A percentile compares a stretch with the other conserved stretches of the same genome.
phyloP scores from a whole-genome alignment of 2,113 vertebrate species.

The Lophochroa leadbeateri region DNA sequence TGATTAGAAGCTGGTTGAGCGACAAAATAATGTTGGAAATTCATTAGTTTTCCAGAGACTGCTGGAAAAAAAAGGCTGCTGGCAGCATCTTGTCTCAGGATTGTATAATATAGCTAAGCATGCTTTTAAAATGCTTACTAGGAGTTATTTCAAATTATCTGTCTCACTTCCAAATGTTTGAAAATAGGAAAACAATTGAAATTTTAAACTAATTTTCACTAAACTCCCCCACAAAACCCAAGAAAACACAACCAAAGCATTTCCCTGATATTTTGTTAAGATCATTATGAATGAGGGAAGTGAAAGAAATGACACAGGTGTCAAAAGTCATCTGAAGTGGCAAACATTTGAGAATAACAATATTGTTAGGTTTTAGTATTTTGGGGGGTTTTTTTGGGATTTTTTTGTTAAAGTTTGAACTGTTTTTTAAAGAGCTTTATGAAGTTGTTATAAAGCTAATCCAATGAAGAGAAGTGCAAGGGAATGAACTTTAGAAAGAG shows the following conservation, averaged over 20 bases:
- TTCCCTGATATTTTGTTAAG: fast-evolving
- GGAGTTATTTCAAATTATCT: neutral
- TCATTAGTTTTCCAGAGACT: neutral
- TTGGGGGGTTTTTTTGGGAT: neutral
- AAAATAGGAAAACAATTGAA: neutral
- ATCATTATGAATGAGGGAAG: neutral
- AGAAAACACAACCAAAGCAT: neutral
- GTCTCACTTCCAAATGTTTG: neutral
- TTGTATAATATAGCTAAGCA: neutral
- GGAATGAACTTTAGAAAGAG: neutral
- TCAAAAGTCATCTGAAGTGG: neutral
- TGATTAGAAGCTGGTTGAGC: neutral
- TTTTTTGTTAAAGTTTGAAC: neutral
- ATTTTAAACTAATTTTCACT: fast-evolving
- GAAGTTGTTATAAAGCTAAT: neutral
- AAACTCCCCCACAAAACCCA: neutral
- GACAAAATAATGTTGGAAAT: neutral
- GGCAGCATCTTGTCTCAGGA: neutral
- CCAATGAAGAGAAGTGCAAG: neutral
- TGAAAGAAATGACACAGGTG: neutral
- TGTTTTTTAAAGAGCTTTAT: neutral
- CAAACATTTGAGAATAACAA: neutral
- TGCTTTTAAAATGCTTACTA: neutral
- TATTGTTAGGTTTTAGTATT: neutral
- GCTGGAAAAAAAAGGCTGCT: neutral